Evolutionary conservation across 2,797 vertebrate species (phyloP).

Genomic region (Manis javanica): DNA sequence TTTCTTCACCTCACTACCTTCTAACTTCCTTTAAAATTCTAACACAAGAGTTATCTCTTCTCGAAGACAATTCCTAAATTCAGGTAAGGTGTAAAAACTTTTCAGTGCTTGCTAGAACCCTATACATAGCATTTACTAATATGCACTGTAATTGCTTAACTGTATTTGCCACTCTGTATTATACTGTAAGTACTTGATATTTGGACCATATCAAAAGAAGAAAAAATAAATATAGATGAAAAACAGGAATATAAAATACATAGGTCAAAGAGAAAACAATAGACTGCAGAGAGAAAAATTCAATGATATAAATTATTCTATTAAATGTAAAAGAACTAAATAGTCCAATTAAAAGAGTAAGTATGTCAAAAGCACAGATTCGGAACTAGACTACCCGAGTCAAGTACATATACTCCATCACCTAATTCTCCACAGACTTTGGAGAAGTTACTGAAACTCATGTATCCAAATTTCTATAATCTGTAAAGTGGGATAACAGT

Average conservation of each 20-base stretch:
- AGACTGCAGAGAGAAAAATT: background rate
- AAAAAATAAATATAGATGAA: background rate
- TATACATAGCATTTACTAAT: background rate
- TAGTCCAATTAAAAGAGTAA: background rate
- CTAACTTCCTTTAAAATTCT: slow-evolving; percentile 4
- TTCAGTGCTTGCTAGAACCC: background rate
- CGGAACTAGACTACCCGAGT: too few relatives aligned
- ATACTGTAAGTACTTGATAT: background rate
- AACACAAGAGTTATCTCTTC: background rate
- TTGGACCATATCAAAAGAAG: background rate
- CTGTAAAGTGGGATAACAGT: too few relatives aligned
- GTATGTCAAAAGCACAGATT: background rate
- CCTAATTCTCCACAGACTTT: too few relatives aligned
- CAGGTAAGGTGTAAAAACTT: background rate
- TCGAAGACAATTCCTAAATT: background rate
- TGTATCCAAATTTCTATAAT: too few relatives aligned
- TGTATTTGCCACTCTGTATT: background rate
- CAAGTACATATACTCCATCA: too few relatives aligned
- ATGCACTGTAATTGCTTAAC: background rate
- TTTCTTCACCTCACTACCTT: background rate
- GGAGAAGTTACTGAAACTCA: too few relatives aligned
- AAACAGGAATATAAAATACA: background rate
- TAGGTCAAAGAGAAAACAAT: background rate
- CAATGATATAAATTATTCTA: background rate
- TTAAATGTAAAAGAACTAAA: background rate